Evolutionary conservation across 2,113 vertebrate genomes (phyloP), one percentile per base, ranked within the genome.

Genomic region (Scomber japonicus): DNA sequence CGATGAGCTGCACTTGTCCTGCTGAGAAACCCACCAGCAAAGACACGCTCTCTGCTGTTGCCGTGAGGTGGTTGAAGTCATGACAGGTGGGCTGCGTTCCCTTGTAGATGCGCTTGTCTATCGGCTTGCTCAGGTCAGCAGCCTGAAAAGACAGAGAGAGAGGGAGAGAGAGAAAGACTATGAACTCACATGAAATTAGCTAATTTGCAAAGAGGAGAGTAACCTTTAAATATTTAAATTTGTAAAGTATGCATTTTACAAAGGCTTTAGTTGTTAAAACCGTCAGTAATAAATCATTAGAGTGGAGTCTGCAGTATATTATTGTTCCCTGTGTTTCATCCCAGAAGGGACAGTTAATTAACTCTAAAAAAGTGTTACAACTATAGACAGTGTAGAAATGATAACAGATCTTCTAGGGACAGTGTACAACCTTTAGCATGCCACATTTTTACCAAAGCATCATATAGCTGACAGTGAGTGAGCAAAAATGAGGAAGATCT

Each of bases 41-140:
- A 80, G 97, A 99, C 24, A 99, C 98, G 15, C 97, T 99, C 94
- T 99, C 98, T 50, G 98, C 97, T 53, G 98, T 99, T 65, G 98
- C 98, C 55, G 98, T 99, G 87, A 99, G 96, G 93, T 98, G 97
- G 95, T 99, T 99, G 95, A 99, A 99, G 96, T 99, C 98, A 91
- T 99, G 98, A 93, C 98, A 99, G 76, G 98, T 99, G 85, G 98
- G 98, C 85, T 99, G 98, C 90, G 98, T 99, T 94, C 98, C 98
- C 95, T 99, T 99, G 96, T 99, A 99, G 94, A 99, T 99, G 92
- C 98, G 96, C 95, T 99, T 99, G 95, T 99, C 98, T 94, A 99
- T 98, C 64, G 98, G 98, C 92, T 99, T 99, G 92, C 98, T 99
- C 94, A 99, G 93, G 94, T 99, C 98, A 75, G 97, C 98, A 81